Evolutionary conservation across 2,113 vertebrate species (phyloP), one percentile per base, ranked within the genome.

Genomic region (Pomatostomus ruficeps): DNA sequence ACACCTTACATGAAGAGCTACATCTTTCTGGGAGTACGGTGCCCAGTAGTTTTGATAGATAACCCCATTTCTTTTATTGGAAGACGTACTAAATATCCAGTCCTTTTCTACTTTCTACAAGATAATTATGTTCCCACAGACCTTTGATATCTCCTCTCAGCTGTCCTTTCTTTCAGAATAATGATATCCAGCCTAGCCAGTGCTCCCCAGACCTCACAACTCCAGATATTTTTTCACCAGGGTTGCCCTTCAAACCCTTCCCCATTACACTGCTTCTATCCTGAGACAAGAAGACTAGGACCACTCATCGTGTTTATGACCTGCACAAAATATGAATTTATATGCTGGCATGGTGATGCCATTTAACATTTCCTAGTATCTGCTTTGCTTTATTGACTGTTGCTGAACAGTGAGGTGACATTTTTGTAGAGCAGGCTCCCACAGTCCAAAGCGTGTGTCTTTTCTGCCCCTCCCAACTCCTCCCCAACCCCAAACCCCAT

Each of bases 361-460:
- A 61, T 77, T 46, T 80, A 61, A 35, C 22, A 80, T 45, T 62
- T 90, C 29, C 67, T 70, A 25, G 35, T 42, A 54, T 88, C 49
- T 70, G 28, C 29, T 93, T 93, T 93, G 38, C 49, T 93, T 94
- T 95, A 70, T 80, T 94, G 58, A 38, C 71, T 72, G 22, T 75
- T 79, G 52, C 51, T 80, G 63, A 91, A 59, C 31, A 88, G 12
- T 33, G 57, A 82, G 31, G 33, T 76, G 82, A 46, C 54, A 82
- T 62, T 82, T 94, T 59, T 75, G 62, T 57, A 93, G 22, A 88
- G 42, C 24, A 78, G 61, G 26, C 45, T 76, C n/a, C 38, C 22
- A 40, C 10, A 68, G 66, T 10, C 42, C 33, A 49, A 72, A 79
- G 35, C 28, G 24, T 35, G 5, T 57, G 33, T 54, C 2, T 4